Conservation (phyloP, 2,888 invertebrate genomes). For the Trypoxylon attenuatum region DNA sequence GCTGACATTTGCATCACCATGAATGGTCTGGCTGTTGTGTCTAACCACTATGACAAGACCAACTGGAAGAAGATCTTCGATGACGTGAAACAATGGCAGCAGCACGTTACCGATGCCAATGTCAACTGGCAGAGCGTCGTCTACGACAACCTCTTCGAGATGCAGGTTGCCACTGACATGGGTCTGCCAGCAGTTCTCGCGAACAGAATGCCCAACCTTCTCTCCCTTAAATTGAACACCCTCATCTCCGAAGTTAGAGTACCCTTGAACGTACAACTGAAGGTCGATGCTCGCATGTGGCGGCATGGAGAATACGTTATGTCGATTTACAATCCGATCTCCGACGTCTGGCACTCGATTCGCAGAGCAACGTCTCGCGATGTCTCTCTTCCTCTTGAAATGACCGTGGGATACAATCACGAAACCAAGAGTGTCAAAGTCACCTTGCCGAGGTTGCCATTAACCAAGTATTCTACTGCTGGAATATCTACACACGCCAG, state of each 20-base stretch:
- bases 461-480: slow-evolving; percentile 51
- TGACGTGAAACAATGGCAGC: slow-evolving; percentile 8
- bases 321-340: slow-evolving; percentile 74
- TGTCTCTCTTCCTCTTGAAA: slow-evolving; percentile 60
- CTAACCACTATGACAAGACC: slow-evolving; percentile 38
- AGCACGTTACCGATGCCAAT: background rate
- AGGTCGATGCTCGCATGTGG: slow-evolving; percentile 64
- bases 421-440: slow-evolving; percentile 63
- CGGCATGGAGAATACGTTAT: slow-evolving; percentile 67
- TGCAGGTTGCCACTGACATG: slow-evolving; percentile 70
- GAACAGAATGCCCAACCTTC: slow-evolving; percentile 62
- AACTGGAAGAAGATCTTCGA: slow-evolving; percentile 16
- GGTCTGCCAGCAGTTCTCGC: slow-evolving; percentile 70
- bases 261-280: slow-evolving; percentile 52
- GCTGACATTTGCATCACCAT: slow-evolving; percentile 50
- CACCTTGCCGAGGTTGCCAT: slow-evolving; percentile 59
- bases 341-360: slow-evolving; percentile 73
- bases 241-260: slow-evolving; percentile 9
- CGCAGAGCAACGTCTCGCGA: slow-evolving; percentile 63
- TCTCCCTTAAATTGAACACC: slow-evolving; percentile 56
- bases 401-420: slow-evolving; percentile 59
- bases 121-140: slow-evolving; percentile 45
- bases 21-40: slow-evolving; percentile 45
- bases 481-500: slow-evolving; percentile 66
- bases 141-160: slow-evolving; percentile 55